Conservation (phyloP, 2,113 vertebrate species). For the Pimephales promelas region DNA sequence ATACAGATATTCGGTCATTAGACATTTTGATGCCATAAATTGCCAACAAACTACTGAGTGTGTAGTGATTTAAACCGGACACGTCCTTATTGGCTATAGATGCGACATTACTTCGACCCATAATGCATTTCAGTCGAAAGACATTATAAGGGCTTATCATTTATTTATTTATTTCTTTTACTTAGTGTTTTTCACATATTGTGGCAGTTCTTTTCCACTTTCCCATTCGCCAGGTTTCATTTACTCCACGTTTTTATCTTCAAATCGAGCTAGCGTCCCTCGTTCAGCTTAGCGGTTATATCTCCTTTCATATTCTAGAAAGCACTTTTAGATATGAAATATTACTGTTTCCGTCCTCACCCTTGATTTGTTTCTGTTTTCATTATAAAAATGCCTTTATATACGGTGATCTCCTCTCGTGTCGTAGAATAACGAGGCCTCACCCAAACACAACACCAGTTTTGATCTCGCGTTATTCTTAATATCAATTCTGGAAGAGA, state of each 20-base stretch:
- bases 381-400: background rate
- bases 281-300: background rate
- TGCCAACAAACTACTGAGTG: constrained; percentile 34
- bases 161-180: constrained; percentile 32
- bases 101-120: constrained; percentile 40
- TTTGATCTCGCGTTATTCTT: background rate
- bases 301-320: background rate
- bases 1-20: background rate
- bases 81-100: background rate
- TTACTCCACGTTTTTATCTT: background rate
- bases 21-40: background rate
- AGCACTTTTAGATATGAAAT: background rate
- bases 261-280: background rate
- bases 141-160: constrained; percentile 50
- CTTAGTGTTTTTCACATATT: constrained; percentile 1
- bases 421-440: background rate
- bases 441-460: background rate
- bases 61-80: background rate
- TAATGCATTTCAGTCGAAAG: constrained; percentile 19
- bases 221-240: background rate
- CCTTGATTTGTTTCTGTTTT: background rate
- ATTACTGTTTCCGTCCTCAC: background rate
- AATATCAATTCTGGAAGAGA: background rate
- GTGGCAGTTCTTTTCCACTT: background rate
- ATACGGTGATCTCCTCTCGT: background rate